Base-by-base conservation (phyloP, 2,113 vertebrate genomes). In the Vimba vimba region DNA sequence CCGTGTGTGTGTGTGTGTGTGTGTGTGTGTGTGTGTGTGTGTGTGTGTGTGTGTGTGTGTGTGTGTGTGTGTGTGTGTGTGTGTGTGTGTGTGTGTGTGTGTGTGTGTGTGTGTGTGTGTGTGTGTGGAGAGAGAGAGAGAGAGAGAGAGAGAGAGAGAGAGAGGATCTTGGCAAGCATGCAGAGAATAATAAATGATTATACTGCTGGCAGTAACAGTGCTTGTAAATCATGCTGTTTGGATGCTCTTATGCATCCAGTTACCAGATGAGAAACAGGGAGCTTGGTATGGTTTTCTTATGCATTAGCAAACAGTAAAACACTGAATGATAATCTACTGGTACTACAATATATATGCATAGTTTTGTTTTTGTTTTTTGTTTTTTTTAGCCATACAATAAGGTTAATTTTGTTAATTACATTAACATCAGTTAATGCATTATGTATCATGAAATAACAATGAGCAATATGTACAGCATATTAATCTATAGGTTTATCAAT, bases 141-240 rank as follows among this genome's bases (percentile, higher is more conserved):
- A n/a, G n/a, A n/a, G n/a, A n/a, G n/a, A n/a, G n/a, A n/a, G 47
- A 47, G 47, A 50, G 45, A 47, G 82, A 85, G 84, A 86, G 85
- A 84, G 84, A 85, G 85, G 59, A 77, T 91, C 87, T 89, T 91
- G 91, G 89, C 88, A 86, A 69, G 55, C 60, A 33, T 83, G 83
- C 83, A 57, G n/a, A 57, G 86, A 69, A 89, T 92, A 89, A 91
- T 89, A 90, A 90, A 92, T 91, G 88, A 91, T 90, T 86, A 86
- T 86, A 87, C 84, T 84, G 45, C 84, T 89, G 87, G 87, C 85
- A 33, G 62, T 50, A 84, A 84, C 83, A 73, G 71, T 30, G 62
- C 76, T 89, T 83, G 87, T 92, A 88, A 91, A 91, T 93, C 91
- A 91, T 55, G 75, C 77, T 4, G 9, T 15, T 17, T 57, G 81